Evolutionary conservation across 2,113 vertebrate species (phyloP), one percentile per base, ranked within the genome.

Genomic region (Lampris megalopsis): DNA sequence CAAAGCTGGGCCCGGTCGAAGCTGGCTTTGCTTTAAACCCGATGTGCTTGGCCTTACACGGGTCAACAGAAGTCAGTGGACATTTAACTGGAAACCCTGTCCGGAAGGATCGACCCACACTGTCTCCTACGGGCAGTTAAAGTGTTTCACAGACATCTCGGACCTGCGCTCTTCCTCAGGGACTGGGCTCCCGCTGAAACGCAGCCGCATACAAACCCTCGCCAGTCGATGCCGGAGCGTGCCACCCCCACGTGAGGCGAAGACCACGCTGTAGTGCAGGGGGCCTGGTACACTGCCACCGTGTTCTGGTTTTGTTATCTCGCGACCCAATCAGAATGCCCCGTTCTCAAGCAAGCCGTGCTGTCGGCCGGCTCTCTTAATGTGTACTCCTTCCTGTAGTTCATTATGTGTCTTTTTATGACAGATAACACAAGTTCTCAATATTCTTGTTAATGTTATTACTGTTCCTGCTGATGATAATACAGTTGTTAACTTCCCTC

Each of bases 381-480:
- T 88, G 79, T 91, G 80, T 92, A 86, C 85, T 90, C 77, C 75
- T 80, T 62, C 78, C 84, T 87, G 87, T 93, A 86, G 81, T 89
- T 90, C 88, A 86, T 91, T 78, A 71, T 71, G 80, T 92, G 84
- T 92, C 72, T 92, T 93, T 90, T 89, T 87, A 85, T 87, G 75
- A 72, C 84, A 84, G 91, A 89, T 85, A 89, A 92, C 84, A 78
- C 84, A 64, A 65, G 85, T 80, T 91, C 85, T 92, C 86, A 87
- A 88, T 92, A 91, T 86, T 91, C 81, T 85, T 87, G 85, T 88
- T 91, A 87, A 88, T 89, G 86, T 86, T 86, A 87, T 80, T 92
- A 86, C 82, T 86, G 70, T 86, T 91, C 76, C 79, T 85, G 84
- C 80, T 86, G 78, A 87, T 90, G 76, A 88, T 91, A 80, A 77